These are phyloP conservation scores for Bactericera cockerelli DNA, from an alignment of 1,140 invertebrate species.

Conservation along the genomic window DNA sequence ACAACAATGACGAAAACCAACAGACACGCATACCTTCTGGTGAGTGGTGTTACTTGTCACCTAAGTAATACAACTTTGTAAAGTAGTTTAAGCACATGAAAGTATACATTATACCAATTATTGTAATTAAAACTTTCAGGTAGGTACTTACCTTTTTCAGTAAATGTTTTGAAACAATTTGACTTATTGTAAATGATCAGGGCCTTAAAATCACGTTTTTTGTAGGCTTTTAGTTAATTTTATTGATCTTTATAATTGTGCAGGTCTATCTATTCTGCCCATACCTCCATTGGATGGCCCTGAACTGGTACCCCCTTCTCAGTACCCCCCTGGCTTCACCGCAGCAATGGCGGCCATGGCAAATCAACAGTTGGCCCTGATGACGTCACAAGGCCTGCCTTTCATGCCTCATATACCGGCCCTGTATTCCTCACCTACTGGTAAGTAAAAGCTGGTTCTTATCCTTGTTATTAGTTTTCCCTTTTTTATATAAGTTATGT, in stretches of 20 bases:
- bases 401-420: slow-evolving; percentile 29
- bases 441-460: slow-evolving; percentile 15
- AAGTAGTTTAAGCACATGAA: too few relatives aligned
- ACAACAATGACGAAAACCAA: slow-evolving; percentile 25
- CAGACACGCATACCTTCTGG: slow-evolving; percentile 16
- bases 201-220: too few relatives aligned
- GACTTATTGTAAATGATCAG: too few relatives aligned
- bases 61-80: background rate
- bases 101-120: too few relatives aligned
- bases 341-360: slow-evolving; percentile 24
- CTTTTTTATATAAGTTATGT: too few relatives aligned
- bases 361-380: slow-evolving; percentile 27
- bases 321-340: slow-evolving; percentile 20
- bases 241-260: too few relatives aligned
- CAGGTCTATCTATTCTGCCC: slow-evolving; percentile 18
- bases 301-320: slow-evolving; percentile 18
- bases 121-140: too few relatives aligned
- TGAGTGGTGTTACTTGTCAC: too few relatives aligned
- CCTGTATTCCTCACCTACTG: slow-evolving; percentile 27
- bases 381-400: slow-evolving; percentile 28
- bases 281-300: slow-evolving; percentile 9
- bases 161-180: too few relatives aligned
- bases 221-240: too few relatives aligned
- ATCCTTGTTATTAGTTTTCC: too few relatives aligned
- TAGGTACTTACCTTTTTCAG: too few relatives aligned